Percentiles rank a stretch among this genome's conserved stretches.
Conservation (phyloP, 2,113 vertebrate genomes). For the Peromyscus leucopus region DNA sequence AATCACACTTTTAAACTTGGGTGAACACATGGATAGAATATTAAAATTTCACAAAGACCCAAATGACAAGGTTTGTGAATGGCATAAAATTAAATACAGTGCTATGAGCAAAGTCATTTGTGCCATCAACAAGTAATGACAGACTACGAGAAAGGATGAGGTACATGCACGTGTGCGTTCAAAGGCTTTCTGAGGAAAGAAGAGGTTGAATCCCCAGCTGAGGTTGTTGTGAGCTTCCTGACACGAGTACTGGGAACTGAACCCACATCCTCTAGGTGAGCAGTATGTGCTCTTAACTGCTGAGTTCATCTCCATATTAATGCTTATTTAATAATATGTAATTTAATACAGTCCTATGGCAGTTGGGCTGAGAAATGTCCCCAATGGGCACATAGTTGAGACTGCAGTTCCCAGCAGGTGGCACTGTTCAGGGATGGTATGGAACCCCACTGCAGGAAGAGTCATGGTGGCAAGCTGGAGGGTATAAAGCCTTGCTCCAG, state of each 20-base stretch:
- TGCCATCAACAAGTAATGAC: neutral
- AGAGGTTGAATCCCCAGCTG: neutral
- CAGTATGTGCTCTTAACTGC: neutral
- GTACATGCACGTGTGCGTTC: neutral
- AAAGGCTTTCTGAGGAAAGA: neutral
- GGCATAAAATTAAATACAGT: neutral
- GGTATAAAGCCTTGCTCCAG: neutral
- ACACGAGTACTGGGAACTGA: neutral
- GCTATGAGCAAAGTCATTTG: neutral
- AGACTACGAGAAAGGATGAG: neutral
- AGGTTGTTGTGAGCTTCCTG: neutral
- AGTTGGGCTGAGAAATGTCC: neutral
- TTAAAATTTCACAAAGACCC: slow-evolving; percentile 35
- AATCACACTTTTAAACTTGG: neutral
- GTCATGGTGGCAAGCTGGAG: neutral
- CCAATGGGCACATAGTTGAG: too few species aligned
- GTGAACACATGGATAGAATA: neutral
- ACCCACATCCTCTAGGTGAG: neutral
- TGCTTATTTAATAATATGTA: slow-evolving; percentile 38
- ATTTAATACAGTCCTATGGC: neutral
- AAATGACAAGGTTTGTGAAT: slow-evolving; percentile 39
- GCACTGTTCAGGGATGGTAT: neutral
- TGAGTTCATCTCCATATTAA: neutral
- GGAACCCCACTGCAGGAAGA: neutral
- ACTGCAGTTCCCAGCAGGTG: neutral